Evolutionary conservation across 2,113 vertebrate genomes (phyloP), one percentile per base, ranked within the genome.

Genomic region (Lampris incognitus): DNA sequence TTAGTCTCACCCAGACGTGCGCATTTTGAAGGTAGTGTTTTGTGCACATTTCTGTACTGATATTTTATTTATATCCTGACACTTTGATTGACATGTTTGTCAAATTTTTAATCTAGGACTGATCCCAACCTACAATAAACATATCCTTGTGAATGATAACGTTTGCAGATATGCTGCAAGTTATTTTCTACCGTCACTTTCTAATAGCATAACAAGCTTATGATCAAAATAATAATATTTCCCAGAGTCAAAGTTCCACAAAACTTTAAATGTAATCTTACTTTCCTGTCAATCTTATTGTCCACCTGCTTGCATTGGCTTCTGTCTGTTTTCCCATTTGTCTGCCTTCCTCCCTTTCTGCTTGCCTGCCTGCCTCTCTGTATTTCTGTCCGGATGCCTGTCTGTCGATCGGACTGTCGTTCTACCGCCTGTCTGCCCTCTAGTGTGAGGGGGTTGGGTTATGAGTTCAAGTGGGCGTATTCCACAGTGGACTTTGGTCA

Each of bases 401-500:
- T 54, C 51, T 54, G 6, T 54, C 51, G 0, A n/a, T n/a, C 50
- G 6, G 55, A 36, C 55, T 57, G 55, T 36, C 55, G 1, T n/a
- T 36, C n/a, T 37, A 24, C 8, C n/a, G 50, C 24, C 24, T 24
- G 24, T 60, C 9, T 9, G 38, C 38, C 50, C 49, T 73, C 62
- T 44, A 58, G 9, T 6, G 59, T 72, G 36, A 71, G 72, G 48
- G 46, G 73, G 51, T 55, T 42, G 24, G 3, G 79, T 73, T 78
- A 78, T 82, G 71, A 75, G 54, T 78, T 38, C 46, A 64, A 75
- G 74, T 37, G 44, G 69, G 58, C 69, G 72, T 51, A 58, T 60
- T 74, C 54, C 61, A 65, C 51, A 91, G 92, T 93, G 94, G 93
- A 95, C 94, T 96, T 96, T 92, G 93, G 93, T 92, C 94, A 66